A percentile compares a stretch with the other conserved stretches of the same genome.
phyloP scores from a whole-genome alignment of 1,140 invertebrate genomes.

The Lanistes nyassanus region DNA sequence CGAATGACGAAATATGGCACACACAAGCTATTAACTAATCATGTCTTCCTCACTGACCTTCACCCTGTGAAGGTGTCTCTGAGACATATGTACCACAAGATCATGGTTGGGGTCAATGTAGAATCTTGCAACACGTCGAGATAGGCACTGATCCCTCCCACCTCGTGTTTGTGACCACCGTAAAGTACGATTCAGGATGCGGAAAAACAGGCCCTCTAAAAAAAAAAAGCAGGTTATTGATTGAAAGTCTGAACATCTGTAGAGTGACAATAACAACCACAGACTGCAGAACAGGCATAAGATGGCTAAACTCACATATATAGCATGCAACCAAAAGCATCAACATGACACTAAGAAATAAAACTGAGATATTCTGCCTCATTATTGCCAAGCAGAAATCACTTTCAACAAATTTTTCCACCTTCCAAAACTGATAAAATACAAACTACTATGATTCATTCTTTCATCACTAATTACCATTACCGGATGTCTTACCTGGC shows the following conservation, averaged over 20 bases:
- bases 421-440: too few species aligned
- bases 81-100: slow-evolving; percentile 59
- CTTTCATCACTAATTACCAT: background rate
- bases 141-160: slow-evolving; percentile 54
- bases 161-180: slow-evolving; percentile 59
- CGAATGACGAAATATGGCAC: too few species aligned
- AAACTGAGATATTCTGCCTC: too few species aligned
- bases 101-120: slow-evolving; percentile 64
- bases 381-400: too few species aligned
- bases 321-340: background rate
- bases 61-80: slow-evolving; percentile 49
- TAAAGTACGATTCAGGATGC: slow-evolving; percentile 54
- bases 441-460: background rate
- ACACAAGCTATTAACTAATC: background rate
- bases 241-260: background rate
- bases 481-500: slow-evolving; percentile 47
- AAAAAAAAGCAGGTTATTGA: slow-evolving; percentile 10
- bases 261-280: background rate
- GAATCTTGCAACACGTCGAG: slow-evolving; percentile 49
- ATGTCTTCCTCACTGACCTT: slow-evolving; percentile 47
- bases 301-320: background rate
- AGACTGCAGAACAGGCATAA: background rate
- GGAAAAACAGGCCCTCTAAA: slow-evolving; percentile 61
- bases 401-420: too few species aligned
- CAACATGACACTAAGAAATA: too few species aligned